phyloP scores from a whole-genome alignment of 2,113 vertebrate genomes.

The Ictalurus furcatus region DNA sequence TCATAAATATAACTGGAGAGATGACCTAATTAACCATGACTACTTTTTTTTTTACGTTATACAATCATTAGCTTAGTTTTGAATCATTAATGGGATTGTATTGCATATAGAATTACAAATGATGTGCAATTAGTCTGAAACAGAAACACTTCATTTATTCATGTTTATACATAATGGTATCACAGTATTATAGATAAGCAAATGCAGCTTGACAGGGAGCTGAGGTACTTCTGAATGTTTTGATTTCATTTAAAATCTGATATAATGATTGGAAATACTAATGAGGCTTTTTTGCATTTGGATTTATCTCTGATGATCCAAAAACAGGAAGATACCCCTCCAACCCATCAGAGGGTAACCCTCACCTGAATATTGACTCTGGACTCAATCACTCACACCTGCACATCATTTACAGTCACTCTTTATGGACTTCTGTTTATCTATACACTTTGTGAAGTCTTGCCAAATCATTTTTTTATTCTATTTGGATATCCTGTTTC shows the following conservation, averaged over 20 bases:
- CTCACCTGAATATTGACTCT: not conserved
- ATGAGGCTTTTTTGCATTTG: conserved; percentile 31
- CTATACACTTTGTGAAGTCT: not conserved
- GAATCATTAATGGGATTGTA: not conserved
- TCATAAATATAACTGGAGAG: not conserved
- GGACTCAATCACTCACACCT: not conserved
- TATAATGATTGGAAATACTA: conserved; percentile 44
- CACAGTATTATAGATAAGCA: conserved; percentile 41
- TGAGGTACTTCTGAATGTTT: conserved; percentile 23
- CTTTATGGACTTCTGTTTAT: not conserved
- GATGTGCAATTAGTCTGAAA: not conserved
- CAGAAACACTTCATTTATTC: conserved; percentile 25
- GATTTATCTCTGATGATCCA: conserved; percentile 48
- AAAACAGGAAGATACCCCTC: conserved; percentile 1
- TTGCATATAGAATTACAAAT: not conserved
- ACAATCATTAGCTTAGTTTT: not conserved
- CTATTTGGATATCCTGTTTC: not conserved
- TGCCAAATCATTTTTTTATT: not conserved
- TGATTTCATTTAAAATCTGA: conserved; percentile 46
- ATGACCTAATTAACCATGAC: not conserved
- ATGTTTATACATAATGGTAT: conserved; percentile 35
- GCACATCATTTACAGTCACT: not conserved
- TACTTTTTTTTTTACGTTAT: not conserved
- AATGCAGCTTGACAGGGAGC: conserved; percentile 9
- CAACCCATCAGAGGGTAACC: not conserved